Evolutionary conservation across 2,888 invertebrate genomes (phyloP).

Genomic region (Agonopterix arenella): DNA sequence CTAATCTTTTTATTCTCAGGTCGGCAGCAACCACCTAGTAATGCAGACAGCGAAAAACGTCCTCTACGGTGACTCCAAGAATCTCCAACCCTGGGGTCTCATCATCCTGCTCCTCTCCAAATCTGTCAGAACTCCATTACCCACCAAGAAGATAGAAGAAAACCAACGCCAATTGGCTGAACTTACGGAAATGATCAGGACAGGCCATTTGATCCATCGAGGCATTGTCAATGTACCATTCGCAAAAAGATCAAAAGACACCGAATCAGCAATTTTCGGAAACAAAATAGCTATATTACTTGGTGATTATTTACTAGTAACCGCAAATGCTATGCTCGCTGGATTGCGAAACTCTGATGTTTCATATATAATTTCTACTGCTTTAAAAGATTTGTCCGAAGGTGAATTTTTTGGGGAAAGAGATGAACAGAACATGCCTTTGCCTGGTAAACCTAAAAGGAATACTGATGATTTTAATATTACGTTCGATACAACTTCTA

Average conservation of each 20-base stretch:
- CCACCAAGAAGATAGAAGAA: conserved; percentile 76
- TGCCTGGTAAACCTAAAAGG: conserved; percentile 79
- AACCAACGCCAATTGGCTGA: conserved; percentile 71
- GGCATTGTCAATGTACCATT: conserved; percentile 71
- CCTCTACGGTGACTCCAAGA: conserved; percentile 88
- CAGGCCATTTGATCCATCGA: conserved; percentile 88
- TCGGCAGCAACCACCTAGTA: conserved; percentile 91
- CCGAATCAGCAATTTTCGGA: conserved; percentile 87
- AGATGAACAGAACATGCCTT: conserved; percentile 85
- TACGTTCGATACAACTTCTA: conserved; percentile 52
- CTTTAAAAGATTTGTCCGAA: conserved; percentile 87
- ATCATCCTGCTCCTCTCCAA: conserved; percentile 90
- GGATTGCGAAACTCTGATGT: conserved; percentile 83
- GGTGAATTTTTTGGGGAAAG: conserved; percentile 88
- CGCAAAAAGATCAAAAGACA: conserved; percentile 74
- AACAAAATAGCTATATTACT: conserved; percentile 92
- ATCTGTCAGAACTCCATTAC: conserved; percentile 78
- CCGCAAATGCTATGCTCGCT: conserved; percentile 88
- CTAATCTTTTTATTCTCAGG: conserved; percentile 37
- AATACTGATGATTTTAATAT: conserved; percentile 46
- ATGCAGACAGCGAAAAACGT: conserved; percentile 90
- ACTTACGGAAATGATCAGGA: conserved; percentile 92
- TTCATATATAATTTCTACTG: conserved; percentile 87
- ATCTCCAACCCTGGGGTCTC: conserved; percentile 91
- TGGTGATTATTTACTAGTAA: conserved; percentile 90